Evolutionary conservation across 1,140 invertebrate species (phyloP).

Genomic region (Drosophila micromelanica): DNA sequence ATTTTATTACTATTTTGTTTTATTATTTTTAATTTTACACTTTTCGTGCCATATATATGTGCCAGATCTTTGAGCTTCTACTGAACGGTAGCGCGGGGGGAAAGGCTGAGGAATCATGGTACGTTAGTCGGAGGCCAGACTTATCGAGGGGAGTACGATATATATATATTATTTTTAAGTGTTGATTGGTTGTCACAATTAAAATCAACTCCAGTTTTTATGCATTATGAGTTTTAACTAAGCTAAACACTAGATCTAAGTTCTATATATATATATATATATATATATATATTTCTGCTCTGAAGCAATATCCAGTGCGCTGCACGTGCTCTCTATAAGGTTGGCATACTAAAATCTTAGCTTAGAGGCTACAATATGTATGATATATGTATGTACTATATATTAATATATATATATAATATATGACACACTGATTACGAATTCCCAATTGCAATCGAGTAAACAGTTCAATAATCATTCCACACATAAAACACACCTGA

Average conservation of each 20-base stretch:
- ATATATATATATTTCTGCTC: constrained; percentile 2
- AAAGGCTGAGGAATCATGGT: constrained; percentile 10
- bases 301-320: constrained; percentile 5
- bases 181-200: not conserved
- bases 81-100: not conserved
- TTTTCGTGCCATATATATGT: constrained; percentile 11
- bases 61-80: constrained; percentile 44
- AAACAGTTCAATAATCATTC: not conserved
- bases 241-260: constrained; percentile 23
- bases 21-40: constrained; percentile 6
- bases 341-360: constrained; percentile 3
- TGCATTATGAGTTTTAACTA: not conserved
- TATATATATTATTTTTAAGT: constrained; percentile 4
- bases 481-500: constrained; percentile 3
- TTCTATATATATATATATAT: not conserved
- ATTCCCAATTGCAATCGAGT: constrained; percentile 1
- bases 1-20: not conserved
- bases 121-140: constrained; percentile 18
- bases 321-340: constrained; percentile 6
- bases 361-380: constrained; percentile 1
- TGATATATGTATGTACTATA: not conserved
- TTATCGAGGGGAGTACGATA: constrained; percentile 2
- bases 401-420: constrained; percentile 8
- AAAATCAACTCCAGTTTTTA: constrained; percentile 2
- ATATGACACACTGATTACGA: constrained; percentile 22